A percentile compares a stretch with the other conserved stretches of the same genome.
Evolutionary conservation across 2,113 vertebrate species (phyloP).

Genomic region (Dromiciops gliroides): DNA sequence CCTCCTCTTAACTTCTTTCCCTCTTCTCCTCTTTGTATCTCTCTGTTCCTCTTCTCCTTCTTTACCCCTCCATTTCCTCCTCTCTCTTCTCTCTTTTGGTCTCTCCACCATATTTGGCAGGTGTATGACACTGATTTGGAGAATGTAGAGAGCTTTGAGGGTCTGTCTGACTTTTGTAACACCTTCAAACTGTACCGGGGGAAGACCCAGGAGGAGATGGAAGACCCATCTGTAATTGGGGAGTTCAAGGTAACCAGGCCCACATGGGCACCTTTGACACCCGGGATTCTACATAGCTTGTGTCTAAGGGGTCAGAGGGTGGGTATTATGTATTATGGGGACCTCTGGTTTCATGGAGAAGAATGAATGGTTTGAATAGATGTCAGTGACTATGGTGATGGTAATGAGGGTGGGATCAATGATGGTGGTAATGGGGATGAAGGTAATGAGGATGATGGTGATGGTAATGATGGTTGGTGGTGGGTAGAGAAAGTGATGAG

Average conservation of each 20-base stretch:
- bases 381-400: neutral
- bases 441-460: neutral
- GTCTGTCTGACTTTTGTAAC: constrained; percentile 94
- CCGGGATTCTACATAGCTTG: neutral
- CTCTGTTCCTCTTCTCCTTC: no score
- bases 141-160: constrained; percentile 87
- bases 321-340: no score
- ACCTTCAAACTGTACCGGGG: constrained; percentile 95
- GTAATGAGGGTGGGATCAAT: neutral
- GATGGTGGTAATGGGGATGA: no score
- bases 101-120: constrained; percentile 75
- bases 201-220: constrained; percentile 87
- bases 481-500: neutral
- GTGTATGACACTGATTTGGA: constrained; percentile 92
- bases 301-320: neutral
- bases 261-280: neutral
- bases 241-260: constrained; percentile 94
- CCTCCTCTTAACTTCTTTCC: neutral
- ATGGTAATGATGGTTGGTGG: neutral
- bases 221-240: constrained; percentile 94
- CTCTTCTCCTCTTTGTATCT: neutral
- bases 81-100: neutral
- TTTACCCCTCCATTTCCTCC: neutral
- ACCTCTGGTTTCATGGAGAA: neutral
- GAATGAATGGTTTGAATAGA: neutral